Percentiles rank a stretch among this genome's conserved stretches.
Conservation (phyloP, 2,888 invertebrate species). For the Drosophila neonasuta region DNA sequence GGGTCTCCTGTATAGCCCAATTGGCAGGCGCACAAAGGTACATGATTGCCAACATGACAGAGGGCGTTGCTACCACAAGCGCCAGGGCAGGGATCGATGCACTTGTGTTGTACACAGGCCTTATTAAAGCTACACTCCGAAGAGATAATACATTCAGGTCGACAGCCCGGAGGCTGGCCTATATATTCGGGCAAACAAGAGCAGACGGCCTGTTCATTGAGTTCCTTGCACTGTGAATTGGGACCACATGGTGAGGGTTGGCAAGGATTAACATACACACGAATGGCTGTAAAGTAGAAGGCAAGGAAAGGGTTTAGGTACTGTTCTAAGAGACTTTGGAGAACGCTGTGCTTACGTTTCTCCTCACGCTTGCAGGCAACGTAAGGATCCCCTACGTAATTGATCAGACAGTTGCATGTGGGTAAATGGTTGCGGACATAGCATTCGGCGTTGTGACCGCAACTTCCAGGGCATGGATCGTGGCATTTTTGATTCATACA, state of each 20-base stretch:
- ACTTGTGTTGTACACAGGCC: slow-evolving; percentile 87
- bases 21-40: slow-evolving; percentile 87
- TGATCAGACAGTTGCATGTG: slow-evolving; percentile 86
- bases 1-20: slow-evolving; percentile 88
- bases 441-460: slow-evolving; percentile 89
- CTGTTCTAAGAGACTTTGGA: background rate
- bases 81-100: slow-evolving; percentile 87
- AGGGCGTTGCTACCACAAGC: slow-evolving; percentile 87
- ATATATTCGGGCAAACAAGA: slow-evolving; percentile 86
- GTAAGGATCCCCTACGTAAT: slow-evolving; percentile 90
- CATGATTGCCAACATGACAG: slow-evolving; percentile 88
- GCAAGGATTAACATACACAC: slow-evolving; percentile 79
- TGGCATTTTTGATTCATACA: slow-evolving; percentile 88
- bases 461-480: slow-evolving; percentile 91
- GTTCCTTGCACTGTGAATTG: slow-evolving; percentile 89
- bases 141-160: slow-evolving; percentile 86
- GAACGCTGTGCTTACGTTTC: slow-evolving; percentile 82
- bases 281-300: slow-evolving; percentile 45
- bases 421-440: slow-evolving; percentile 89
- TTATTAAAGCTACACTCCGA: slow-evolving; percentile 86
- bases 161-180: slow-evolving; percentile 89
- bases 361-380: slow-evolving; percentile 84
- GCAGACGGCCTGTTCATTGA: slow-evolving; percentile 87
- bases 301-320: slow-evolving; percentile 6
- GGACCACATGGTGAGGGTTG: slow-evolving; percentile 88